These are phyloP conservation scores for Rhinogobius similis DNA, from an alignment of 2,113 vertebrate species.

Conservation along the genomic window DNA sequence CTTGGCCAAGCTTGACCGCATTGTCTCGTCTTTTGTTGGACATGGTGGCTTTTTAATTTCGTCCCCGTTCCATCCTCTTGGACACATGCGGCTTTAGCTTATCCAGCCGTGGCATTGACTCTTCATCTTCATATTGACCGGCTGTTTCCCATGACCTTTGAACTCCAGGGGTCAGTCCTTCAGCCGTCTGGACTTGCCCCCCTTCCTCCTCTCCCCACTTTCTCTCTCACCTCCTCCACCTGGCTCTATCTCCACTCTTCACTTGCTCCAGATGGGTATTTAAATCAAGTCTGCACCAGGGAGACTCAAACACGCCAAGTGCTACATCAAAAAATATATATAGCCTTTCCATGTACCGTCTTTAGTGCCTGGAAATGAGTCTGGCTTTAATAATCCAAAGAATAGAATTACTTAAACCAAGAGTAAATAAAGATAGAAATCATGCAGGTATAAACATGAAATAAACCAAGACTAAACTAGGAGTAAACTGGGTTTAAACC, in stretches of 20 bases:
- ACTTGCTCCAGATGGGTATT: conserved; percentile 46
- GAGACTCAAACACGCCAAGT: background rate
- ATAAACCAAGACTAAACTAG: background rate
- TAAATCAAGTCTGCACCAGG: conserved; percentile 2
- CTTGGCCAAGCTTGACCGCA: background rate
- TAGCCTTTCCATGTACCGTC: background rate
- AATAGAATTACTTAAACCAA: background rate
- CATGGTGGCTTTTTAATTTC: conserved; percentile 42
- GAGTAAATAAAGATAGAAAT: background rate
- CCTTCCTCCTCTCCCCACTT: conserved; percentile 12
- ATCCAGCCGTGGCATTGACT: conserved; percentile 65
- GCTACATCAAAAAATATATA: background rate
- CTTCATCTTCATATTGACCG: conserved; percentile 55
- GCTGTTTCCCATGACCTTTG: conserved; percentile 71
- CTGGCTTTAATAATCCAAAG: background rate
- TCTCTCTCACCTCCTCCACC: conserved; percentile 33
- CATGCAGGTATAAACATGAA: background rate
- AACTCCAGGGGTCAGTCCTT: conserved; percentile 50
- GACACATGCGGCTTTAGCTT: conserved; percentile 44
- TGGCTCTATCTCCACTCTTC: conserved; percentile 40
- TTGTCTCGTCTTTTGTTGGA: conserved; percentile 27
- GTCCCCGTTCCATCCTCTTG: conserved; percentile 16
- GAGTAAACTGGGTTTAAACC: background rate
- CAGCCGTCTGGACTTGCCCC: conserved; percentile 59
- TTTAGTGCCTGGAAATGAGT: background rate